Evolutionary conservation across 2,113 vertebrate species (phyloP).

Genomic region (Todiramphus chloris): DNA sequence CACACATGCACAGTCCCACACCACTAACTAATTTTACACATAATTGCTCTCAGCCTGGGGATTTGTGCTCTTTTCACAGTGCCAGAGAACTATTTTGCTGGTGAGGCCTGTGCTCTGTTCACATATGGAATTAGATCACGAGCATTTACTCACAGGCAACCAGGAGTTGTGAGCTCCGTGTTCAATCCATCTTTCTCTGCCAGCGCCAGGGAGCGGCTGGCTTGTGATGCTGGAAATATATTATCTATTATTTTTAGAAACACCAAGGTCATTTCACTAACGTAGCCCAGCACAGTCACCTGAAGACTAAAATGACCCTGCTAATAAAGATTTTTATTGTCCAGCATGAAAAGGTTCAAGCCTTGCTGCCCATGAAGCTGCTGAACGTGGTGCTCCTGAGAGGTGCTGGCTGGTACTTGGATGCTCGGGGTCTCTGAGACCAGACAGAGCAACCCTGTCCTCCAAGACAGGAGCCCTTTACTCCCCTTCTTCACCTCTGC

Average conservation of each 20-base stretch:
- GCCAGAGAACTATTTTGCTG: background rate
- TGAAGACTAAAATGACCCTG: background rate
- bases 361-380: background rate
- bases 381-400: background rate
- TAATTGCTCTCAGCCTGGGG: constrained; percentile 16
- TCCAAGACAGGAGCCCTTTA: accelerated
- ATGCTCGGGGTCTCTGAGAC: background rate
- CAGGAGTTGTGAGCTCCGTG: background rate
- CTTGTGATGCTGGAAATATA: background rate
- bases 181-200: background rate
- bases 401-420: background rate
- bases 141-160: background rate
- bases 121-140: background rate
- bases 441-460: background rate
- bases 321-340: background rate
- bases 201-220: background rate
- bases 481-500: background rate
- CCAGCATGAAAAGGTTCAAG: background rate
- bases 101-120: background rate
- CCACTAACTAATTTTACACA: constrained; percentile 20
- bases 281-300: background rate
- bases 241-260: background rate
- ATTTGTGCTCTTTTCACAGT: background rate
- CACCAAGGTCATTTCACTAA: background rate
- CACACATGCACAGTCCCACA: constrained; percentile 16